Conservation (phyloP, 2,888 invertebrate species). For the Ligdia adustata region DNA sequence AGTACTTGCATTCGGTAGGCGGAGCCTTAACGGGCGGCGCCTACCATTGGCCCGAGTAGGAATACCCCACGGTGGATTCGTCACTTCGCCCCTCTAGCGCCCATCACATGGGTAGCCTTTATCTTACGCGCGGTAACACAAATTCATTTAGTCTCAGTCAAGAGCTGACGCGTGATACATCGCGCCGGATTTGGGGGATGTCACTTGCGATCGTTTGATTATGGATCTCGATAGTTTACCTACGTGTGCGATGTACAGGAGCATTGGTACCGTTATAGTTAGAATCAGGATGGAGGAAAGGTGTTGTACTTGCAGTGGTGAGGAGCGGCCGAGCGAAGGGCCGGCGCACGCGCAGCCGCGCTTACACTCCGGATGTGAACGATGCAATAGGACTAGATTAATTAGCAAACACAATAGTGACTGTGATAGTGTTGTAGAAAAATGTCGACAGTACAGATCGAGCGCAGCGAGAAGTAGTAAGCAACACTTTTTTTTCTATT, state of each 20-base stretch:
- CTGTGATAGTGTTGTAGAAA: constrained; percentile 74
- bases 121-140: constrained; percentile 74
- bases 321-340: constrained; percentile 44
- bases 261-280: constrained; percentile 70
- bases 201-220: constrained; percentile 62
- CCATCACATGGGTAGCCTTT: no score
- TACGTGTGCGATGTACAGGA: constrained; percentile 66
- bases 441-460: constrained; percentile 65
- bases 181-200: constrained; percentile 69
- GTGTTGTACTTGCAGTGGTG: no score
- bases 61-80: constrained; percentile 62
- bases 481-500: constrained; percentile 35
- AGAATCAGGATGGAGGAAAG: constrained; percentile 68
- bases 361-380: constrained; percentile 65
- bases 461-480: constrained; percentile 76
- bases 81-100: constrained; percentile 63
- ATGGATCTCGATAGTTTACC: constrained; percentile 74
- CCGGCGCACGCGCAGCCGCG: constrained; percentile 45
- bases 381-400: constrained; percentile 73
- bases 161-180: constrained; percentile 75
- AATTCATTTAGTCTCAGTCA: constrained; percentile 77
- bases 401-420: constrained; percentile 71
- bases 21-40: constrained; percentile 52
- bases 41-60: constrained; percentile 59
- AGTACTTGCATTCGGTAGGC: constrained; percentile 58